A percentile compares a stretch with the other conserved stretches of the same genome.
Conservation (phyloP, 2,888 invertebrate species). For the Xestoiulus laeticollis region DNA sequence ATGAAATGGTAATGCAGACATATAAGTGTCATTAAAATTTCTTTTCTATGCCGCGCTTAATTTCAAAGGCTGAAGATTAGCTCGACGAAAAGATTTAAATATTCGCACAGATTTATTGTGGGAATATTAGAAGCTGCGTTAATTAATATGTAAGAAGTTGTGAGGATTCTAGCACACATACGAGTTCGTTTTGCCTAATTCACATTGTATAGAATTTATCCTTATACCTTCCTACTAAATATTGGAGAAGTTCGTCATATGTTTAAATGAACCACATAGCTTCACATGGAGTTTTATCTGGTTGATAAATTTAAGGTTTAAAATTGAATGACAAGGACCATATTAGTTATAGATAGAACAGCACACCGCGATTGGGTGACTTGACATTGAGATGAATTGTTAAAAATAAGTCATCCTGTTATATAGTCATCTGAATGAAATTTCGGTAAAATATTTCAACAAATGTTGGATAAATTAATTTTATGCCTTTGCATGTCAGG, state of each 20-base stretch:
- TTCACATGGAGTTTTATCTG: too few species aligned
- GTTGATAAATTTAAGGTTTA: too few species aligned
- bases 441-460: too few species aligned
- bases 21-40: conserved; percentile 20
- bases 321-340: too few species aligned
- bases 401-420: too few species aligned
- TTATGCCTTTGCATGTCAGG: too few species aligned
- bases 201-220: neutral
- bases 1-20: neutral
- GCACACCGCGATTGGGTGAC: too few species aligned
- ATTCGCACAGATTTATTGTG: neutral
- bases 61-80: neutral
- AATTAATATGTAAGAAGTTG: neutral
- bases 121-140: neutral
- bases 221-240: neutral
- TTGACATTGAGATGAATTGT: too few species aligned
- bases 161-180: neutral
- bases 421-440: too few species aligned
- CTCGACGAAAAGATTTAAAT: conserved; percentile 7
- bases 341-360: too few species aligned
- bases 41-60: neutral
- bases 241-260: neutral
- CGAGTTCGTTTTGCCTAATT: neutral
- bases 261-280: neutral
- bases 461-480: too few species aligned